A percentile compares a stretch with the other conserved stretches of the same genome.
These are phyloP conservation scores for Cossypha polioptera DNA, from an alignment of 2,797 vertebrate species.

Conservation along the genomic window DNA sequence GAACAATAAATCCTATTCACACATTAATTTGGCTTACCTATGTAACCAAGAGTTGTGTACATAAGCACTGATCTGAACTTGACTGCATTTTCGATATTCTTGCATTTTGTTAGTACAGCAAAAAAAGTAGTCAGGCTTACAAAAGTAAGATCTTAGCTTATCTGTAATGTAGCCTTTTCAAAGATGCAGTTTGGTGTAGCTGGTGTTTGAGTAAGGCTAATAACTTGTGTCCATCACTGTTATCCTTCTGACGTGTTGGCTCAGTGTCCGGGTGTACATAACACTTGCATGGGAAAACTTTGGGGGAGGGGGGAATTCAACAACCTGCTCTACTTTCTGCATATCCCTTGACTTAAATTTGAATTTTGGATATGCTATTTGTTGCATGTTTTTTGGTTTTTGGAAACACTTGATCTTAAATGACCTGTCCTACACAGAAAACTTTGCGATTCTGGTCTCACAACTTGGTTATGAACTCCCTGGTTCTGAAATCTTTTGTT, in stretches of 20 bases:
- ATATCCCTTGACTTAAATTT: neutral
- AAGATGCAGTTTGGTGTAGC: neutral
- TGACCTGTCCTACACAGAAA: neutral
- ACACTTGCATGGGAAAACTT: neutral
- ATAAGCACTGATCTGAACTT: neutral
- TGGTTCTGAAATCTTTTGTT: neutral
- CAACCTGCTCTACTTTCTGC: neutral
- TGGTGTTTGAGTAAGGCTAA: neutral
- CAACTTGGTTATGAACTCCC: neutral
- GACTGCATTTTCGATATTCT: neutral
- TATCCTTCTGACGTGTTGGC: neutral
- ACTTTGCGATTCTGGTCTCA: neutral
- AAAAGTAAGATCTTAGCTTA: neutral
- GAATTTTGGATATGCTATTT: neutral
- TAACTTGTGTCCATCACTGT: fast-evolving
- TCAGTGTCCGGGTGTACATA: neutral
- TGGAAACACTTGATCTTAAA: neutral
- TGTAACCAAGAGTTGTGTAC: neutral
- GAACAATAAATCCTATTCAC: neutral
- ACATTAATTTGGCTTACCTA: neutral
- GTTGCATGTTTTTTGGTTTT: neutral
- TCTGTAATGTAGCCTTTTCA: neutral
- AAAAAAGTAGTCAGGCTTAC: neutral
- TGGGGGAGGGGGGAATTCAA: neutral
- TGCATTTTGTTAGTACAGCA: neutral